Evolutionary conservation across 2,888 invertebrate genomes (phyloP), one percentile per base, ranked within the genome.

Genomic region (Phoronis australis): DNA sequence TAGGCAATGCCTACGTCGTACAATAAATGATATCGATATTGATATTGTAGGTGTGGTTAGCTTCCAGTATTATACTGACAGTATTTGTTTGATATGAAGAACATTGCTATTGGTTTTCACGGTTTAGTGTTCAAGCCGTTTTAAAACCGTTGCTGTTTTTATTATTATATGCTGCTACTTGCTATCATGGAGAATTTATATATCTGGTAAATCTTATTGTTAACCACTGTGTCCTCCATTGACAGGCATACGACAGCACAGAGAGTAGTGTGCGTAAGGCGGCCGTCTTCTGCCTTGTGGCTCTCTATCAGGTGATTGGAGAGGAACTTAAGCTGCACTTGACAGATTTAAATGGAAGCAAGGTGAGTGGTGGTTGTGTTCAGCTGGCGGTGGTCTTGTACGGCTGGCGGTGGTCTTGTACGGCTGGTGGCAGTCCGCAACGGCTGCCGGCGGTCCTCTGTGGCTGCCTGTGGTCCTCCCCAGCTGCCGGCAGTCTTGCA

Each of bases 271-370:
- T 97, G 24, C 84, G 97, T 43, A 97, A 97, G 77, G 92, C 94
- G 62, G 90, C 93, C 12, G 93, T 96, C 20, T 95, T 97, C 80
- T 95, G 95, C 71, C 91, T 97, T 85, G 96, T 97, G 3, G 90
- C 92, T 42, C 84, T 96, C 65, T 90, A 96, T 68, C 84, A 88
- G 71, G 86, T 87, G 37, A 85, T 93, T 6, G 95, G 95, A 0
- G 91, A 93, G 45, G 64, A 61, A 24, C 83, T 95, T 75, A 71
- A 79, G 66, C 90, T 90, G 2, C 88, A 90, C 72, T 83, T 95
- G 52, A 82, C 83, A 38, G 83, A 84, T 40, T 82, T 97, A 47
- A 87, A 87, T 64, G 88, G 90, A 64, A 92, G 92, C 80, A 96
- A 96, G 82, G 83, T 88, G 55, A 56, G 64, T 56, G 20, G 12